Evolutionary conservation across 1,140 invertebrate species (phyloP), one percentile per base, ranked within the genome.

Genomic region (Euura saliciscinereae): DNA sequence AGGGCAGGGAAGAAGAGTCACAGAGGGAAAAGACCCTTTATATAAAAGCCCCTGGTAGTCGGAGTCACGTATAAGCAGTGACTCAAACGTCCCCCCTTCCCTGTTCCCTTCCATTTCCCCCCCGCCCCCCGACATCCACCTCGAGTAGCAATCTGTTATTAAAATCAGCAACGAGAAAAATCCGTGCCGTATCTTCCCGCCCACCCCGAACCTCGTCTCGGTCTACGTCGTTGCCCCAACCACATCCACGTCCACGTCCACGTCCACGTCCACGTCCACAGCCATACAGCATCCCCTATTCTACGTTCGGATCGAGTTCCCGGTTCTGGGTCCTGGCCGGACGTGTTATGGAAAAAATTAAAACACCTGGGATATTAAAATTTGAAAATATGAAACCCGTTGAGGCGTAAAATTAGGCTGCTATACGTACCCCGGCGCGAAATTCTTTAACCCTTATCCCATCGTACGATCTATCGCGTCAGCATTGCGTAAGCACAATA

Each of bases 161-260:
- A 87, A 87, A 86, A 87, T 87, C 85, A 86, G 84, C 83, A 86
- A 86, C 82, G 84, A 83, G 84, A 87, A 87, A 86, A 87, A 86
- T 86, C 80, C 85, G 85, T 86, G 85, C 86, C 85, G 81, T 87
- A 87, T 87, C 85, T 87, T 72, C 74, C 68, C 68, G 76, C 75
- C 74, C 75, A 75, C 67, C 73, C 64, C 44, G 64, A 72, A 66
- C 69, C 45, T 68, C 68, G 73, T 44, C 75, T 70, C 74, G 73
- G 72, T 28, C 73, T 78, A 74, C 10, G 3, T 43, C 44, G 4
- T 69, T 43, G 71, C 45, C 8, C 45, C 59, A 28, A 43, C 66
- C 45, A 43, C 64, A 28, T 64, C 67, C 46, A 44, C 5, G 8
- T 69, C 45, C 67, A 44, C 45, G 28, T 28, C 28, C 28, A 1